Conservation (phyloP, 2,888 invertebrate species). For the Phyto melanocephala region DNA sequence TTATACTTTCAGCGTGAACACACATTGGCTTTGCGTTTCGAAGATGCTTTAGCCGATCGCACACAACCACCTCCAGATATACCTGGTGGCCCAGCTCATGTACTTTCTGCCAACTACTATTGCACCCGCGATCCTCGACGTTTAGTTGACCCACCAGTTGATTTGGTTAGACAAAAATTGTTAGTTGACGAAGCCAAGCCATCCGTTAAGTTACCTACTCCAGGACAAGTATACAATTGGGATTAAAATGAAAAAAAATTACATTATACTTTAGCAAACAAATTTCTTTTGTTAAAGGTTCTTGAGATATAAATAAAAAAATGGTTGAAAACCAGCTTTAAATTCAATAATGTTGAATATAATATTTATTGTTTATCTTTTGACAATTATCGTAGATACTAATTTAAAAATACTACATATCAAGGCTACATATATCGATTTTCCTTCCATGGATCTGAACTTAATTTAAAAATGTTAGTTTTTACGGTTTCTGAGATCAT, state of each 20-base stretch:
- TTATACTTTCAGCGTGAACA: slow-evolving; percentile 81
- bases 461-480: too few relatives aligned
- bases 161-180: slow-evolving; percentile 70
- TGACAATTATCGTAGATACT: too few relatives aligned
- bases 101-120: slow-evolving; percentile 90
- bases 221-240: slow-evolving; percentile 82
- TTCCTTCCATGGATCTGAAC: too few relatives aligned
- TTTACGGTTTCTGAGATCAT: too few relatives aligned
- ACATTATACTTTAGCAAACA: too few relatives aligned
- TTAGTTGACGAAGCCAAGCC: slow-evolving; percentile 73
- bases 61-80: slow-evolving; percentile 89
- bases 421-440: too few relatives aligned
- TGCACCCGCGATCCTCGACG: slow-evolving; percentile 89
- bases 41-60: slow-evolving; percentile 84
- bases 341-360: too few relatives aligned
- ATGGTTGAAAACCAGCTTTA: too few relatives aligned
- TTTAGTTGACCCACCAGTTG: slow-evolving; percentile 81
- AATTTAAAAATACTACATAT: too few relatives aligned
- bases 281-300: too few relatives aligned
- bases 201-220: slow-evolving; percentile 80
- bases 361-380: too few relatives aligned
- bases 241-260: slow-evolving; percentile 77
- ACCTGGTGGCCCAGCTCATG: slow-evolving; percentile 90
- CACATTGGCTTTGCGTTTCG: slow-evolving; percentile 83
- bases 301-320: too few relatives aligned